A percentile compares a stretch with the other conserved stretches of the same genome.
Conservation (phyloP, 2,888 invertebrate genomes). For the Oasisia sp. region DNA sequence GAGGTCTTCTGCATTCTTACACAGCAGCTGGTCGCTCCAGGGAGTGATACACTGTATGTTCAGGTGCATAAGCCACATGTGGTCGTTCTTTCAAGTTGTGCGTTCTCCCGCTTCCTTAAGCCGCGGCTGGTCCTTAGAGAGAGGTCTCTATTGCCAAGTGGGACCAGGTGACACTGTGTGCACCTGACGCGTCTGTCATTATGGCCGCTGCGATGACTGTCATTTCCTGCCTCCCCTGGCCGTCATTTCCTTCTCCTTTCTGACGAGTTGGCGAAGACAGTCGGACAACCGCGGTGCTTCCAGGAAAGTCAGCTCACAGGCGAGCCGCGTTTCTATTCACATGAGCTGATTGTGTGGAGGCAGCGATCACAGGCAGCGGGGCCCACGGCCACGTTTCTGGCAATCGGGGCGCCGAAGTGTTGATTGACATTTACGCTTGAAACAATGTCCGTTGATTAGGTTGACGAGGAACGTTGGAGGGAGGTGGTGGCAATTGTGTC, state of each 20-base stretch:
- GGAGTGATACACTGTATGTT: neutral
- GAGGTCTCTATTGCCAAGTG: neutral
- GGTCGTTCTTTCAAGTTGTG: neutral
- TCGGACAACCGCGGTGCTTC: neutral
- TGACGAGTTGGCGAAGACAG: neutral
- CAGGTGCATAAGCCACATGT: neutral
- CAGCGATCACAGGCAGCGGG: neutral
- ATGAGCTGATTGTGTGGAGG: neutral
- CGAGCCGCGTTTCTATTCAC: neutral
- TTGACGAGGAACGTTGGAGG: too few relatives aligned
- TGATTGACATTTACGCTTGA: conserved; percentile 17
- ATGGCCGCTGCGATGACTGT: neutral
- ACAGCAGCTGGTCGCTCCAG: neutral
- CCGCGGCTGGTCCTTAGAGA: too few relatives aligned
- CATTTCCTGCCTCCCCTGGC: neutral
- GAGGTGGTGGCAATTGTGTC: too few relatives aligned
- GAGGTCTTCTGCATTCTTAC: neutral
- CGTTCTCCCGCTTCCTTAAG: neutral
- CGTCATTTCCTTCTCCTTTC: neutral
- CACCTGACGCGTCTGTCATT: neutral
- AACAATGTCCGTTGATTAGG: neutral
- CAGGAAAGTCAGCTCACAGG: neutral
- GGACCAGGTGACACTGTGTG: neutral
- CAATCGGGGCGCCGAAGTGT: neutral
- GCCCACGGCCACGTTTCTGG: neutral